Conservation (phyloP, 1,140 invertebrate species). For the Hypothenemus hampei region DNA sequence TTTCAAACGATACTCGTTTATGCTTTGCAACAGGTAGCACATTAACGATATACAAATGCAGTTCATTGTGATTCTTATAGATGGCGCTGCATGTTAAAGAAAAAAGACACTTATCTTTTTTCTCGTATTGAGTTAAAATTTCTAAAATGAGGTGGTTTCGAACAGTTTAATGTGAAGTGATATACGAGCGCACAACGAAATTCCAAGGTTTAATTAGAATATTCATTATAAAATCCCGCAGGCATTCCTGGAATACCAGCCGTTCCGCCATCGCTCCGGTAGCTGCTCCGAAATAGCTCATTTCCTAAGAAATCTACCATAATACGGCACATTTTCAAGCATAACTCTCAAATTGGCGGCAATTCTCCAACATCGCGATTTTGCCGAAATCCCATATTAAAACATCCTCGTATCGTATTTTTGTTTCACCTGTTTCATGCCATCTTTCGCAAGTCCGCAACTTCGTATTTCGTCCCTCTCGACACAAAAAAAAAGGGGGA, state of each 20-base stretch:
- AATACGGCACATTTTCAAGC: constrained; percentile 2
- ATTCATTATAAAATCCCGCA: constrained; percentile 16
- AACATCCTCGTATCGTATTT: constrained; percentile 2
- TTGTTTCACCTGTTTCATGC: constrained; percentile 1
- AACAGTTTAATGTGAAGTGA: too few species aligned
- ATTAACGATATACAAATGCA: constrained; percentile 3
- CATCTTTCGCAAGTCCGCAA: too few species aligned
- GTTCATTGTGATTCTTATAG: neutral
- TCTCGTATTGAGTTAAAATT: too few species aligned
- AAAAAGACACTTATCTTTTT: too few species aligned
- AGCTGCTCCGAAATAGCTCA: neutral
- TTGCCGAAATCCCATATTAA: constrained; percentile 3
- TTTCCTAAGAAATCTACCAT: constrained; percentile 4
- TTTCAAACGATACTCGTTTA: neutral
- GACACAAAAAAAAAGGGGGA: too few species aligned
- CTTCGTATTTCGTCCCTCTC: too few species aligned
- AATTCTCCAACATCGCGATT: neutral
- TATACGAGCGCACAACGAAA: too few species aligned
- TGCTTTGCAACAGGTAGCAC: constrained; percentile 10
- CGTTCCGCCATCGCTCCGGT: neutral
- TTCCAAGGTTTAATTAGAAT: neutral
- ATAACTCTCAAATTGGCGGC: constrained; percentile 2
- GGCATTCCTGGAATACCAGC: constrained; percentile 5
- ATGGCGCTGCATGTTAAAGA: constrained; percentile 6
- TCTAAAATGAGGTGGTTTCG: too few species aligned